phyloP scores from a whole-genome alignment of 1,140 invertebrate species.

The Drosophila mauritiana region DNA sequence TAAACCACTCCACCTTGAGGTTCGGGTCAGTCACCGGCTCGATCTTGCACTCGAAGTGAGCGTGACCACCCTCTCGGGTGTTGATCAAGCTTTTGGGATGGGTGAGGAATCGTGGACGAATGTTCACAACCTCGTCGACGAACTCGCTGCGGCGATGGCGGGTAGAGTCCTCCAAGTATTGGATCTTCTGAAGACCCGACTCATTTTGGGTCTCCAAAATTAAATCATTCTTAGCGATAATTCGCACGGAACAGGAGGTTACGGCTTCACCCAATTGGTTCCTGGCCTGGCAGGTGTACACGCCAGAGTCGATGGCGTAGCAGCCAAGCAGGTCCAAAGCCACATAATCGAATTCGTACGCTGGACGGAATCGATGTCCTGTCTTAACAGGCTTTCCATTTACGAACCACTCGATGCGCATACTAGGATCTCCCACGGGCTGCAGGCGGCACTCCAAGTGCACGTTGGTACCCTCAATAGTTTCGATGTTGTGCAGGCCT shows the following conservation, averaged over 20 bases:
- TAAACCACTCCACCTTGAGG: slow-evolving; percentile 97
- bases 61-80: slow-evolving; percentile 95
- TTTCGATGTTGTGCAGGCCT: slow-evolving; percentile 95
- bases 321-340: slow-evolving; percentile 97
- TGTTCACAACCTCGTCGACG: slow-evolving; percentile 92
- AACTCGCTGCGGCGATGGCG: slow-evolving; percentile 93
- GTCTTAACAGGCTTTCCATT: slow-evolving; percentile 95
- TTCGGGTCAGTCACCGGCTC: slow-evolving; percentile 98
- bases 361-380: slow-evolving; percentile 97
- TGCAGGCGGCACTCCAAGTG: slow-evolving; percentile 96
- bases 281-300: slow-evolving; percentile 96
- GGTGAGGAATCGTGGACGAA: slow-evolving; percentile 93
- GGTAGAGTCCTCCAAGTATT: slow-evolving; percentile 94
- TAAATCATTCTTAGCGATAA: slow-evolving; percentile 94
- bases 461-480: slow-evolving; percentile 95
- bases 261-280: slow-evolving; percentile 97
- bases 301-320: slow-evolving; percentile 98
- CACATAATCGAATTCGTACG: slow-evolving; percentile 99
- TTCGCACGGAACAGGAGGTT: slow-evolving; percentile 94
- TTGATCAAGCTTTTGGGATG: slow-evolving; percentile 94
- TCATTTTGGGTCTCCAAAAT: slow-evolving; percentile 94
- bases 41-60: slow-evolving; percentile 98
- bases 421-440: slow-evolving; percentile 96
- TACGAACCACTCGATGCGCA: slow-evolving; percentile 98
- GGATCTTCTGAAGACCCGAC: slow-evolving; percentile 94